Conservation (phyloP, 2,113 vertebrate genomes). For the Eidolon helvum region DNA sequence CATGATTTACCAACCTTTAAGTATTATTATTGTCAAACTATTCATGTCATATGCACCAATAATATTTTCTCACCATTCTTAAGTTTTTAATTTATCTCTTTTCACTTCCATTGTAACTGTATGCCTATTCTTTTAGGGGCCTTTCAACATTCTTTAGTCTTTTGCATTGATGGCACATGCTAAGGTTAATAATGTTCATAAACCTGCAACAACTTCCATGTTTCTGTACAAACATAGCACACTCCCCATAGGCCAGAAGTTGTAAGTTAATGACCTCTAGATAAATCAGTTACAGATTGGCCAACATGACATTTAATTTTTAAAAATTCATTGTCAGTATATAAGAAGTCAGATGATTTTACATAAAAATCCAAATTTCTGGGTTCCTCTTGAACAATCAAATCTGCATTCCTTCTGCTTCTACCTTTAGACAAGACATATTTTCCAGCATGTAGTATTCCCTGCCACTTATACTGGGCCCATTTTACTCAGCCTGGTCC, state of each 20-base stretch:
- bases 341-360: background rate
- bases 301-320: background rate
- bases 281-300: background rate
- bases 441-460: background rate
- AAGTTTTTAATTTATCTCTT: background rate
- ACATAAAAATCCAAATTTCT: background rate
- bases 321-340: background rate
- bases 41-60: background rate
- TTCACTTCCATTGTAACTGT: background rate
- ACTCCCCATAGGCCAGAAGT: background rate
- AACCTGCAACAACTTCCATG: background rate
- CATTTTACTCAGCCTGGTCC: background rate
- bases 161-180: background rate
- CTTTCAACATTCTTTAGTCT: background rate
- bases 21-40: background rate
- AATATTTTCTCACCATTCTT: background rate
- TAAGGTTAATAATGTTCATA: background rate
- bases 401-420: background rate
- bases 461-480: background rate
- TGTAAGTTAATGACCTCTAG: background rate
- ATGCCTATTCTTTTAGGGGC: background rate
- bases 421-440: background rate
- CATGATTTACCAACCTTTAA: background rate
- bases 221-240: background rate
- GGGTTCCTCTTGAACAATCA: background rate